Percentiles rank a stretch among this genome's conserved stretches.
Conservation (phyloP, 2,888 invertebrate genomes). For the Aphrophora alni region DNA sequence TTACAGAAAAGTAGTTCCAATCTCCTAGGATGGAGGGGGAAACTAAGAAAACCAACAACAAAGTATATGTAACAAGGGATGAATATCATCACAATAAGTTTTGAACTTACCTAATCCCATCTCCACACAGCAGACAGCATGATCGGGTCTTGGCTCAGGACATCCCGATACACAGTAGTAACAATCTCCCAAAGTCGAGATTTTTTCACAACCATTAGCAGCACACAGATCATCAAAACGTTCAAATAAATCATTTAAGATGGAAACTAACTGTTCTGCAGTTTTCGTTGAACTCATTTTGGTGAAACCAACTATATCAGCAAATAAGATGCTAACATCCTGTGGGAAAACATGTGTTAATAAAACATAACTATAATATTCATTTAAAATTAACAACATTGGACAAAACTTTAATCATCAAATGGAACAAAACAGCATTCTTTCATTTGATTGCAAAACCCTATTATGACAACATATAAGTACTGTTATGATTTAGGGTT, state of each 20-base stretch:
- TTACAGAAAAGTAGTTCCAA: too few relatives aligned
- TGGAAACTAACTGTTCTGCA: constrained; percentile 93
- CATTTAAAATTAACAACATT: too few relatives aligned
- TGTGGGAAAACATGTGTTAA: constrained; percentile 28
- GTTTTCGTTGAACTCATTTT: constrained; percentile 96
- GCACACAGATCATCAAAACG: constrained; percentile 91
- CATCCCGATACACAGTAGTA: constrained; percentile 96
- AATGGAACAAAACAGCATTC: too few relatives aligned
- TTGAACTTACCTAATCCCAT: constrained; percentile 82
- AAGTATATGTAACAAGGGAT: too few relatives aligned
- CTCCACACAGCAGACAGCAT: constrained; percentile 94
- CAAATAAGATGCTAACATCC: constrained; percentile 94
- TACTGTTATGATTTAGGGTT: too few relatives aligned
- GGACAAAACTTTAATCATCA: too few relatives aligned
- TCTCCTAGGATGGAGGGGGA: too few relatives aligned
- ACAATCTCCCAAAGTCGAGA: constrained; percentile 93
- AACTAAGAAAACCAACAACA: too few relatives aligned
- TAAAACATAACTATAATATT: too few relatives aligned
- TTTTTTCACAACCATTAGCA: constrained; percentile 92
- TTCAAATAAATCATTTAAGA: constrained; percentile 95
- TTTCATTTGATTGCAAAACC: too few relatives aligned
- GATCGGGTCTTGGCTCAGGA: constrained; percentile 89
- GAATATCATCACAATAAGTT: too few relatives aligned
- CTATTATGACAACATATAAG: too few relatives aligned
- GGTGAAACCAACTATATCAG: constrained; percentile 98